Evolutionary conservation across 2,888 invertebrate genomes (phyloP), one percentile per base, ranked within the genome.

Genomic region (Andrena marginata): DNA sequence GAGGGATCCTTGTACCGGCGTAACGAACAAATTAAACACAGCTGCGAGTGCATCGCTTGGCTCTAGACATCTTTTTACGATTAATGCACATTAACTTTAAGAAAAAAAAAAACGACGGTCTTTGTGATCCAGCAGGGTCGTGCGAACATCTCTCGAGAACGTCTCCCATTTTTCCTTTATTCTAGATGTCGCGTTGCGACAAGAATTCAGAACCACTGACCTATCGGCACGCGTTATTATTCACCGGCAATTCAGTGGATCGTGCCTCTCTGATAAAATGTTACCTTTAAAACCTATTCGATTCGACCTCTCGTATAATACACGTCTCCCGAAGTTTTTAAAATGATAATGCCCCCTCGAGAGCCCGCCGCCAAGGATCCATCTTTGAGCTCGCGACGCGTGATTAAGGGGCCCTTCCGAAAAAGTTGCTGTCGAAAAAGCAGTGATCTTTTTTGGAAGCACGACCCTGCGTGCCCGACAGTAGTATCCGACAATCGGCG

Each of bases 381-480:
- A 51, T n/a, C 8, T 0, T 26, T 20, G 31, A 33, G 73, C 49
- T 74, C 51, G 31, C 49, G 16, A 73, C 56, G n/a, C 35, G 35
- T 29, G 23, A 67, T 35, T 64, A 35, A 59, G 54, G 29, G 59
- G 56, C 8, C 8, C 6, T 20, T 23, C 16, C n/a, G 31, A 7
- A 5, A 63, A 42, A 54, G 8, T 54, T 54, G 7, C 2, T 2
- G 10, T 42, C 29, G 2, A 65, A 29, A 42, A 64, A 64, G 33
- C n/a, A 73, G 76, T 10, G 6, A 33, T 20, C 26, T n/a, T 16
- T 16, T 10, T 20, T 35, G n/a, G 54, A 54, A 56, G 31, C 63
- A 70, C 78, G 60, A 79, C 49, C 69, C 83, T 72, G 67, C n/a
- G 42, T 49, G 35, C 59, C 75, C 79, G 68, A 69, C 60, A 70